Base-by-base conservation (phyloP, 2,113 vertebrate species). In the Callospermophilus lateralis region DNA sequence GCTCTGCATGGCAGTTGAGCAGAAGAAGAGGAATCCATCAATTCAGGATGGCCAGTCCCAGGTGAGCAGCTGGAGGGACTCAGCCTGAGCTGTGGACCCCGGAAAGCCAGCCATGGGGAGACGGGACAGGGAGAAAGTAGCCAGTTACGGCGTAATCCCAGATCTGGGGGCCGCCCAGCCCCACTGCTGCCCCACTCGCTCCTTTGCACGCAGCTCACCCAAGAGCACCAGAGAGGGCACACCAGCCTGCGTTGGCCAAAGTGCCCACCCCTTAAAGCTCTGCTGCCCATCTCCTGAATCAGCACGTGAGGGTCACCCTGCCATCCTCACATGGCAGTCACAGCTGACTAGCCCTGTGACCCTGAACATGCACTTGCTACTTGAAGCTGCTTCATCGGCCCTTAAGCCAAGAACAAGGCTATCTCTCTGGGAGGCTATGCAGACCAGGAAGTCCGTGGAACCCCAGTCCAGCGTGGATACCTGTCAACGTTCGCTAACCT, bases 401-500 rank as follows among this genome's bases (percentile, higher is more conserved):
- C 1, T 1, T 4, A 51, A 86, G 22, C 48, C 5, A 7, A 73
- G 42, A 45, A 10, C 22, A 37, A 24, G 15, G 22, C 72, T 0
- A 0, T 55, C 32, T 45, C 28, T 3, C 3, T 12, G 4, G 22
- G 74, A 3, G 32, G 4, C 55, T 9, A 76, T 1, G 16, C 58
- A 6, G 51, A 28, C 3, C 1, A 37, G 65, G 72, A 19, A 13
- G 24, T 13, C 55, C 11, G 6, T 2, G 11, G 61, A 3, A 8
- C 12, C 10, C 42, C 68, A 24, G 70, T 39, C 26, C 3, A 0
- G n/a, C 0, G 6, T 5, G 32, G 37, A 34, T 8, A 30, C 67
- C 0, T 0, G 17, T 51, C 24, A 1, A 4, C 4, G 11, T 10
- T 8, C 4, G 4, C 4, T 0, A 0, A 30, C 90, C 78, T 7